Evolutionary conservation across 2,113 vertebrate species (phyloP).

Genomic region (Passerina amoena): DNA sequence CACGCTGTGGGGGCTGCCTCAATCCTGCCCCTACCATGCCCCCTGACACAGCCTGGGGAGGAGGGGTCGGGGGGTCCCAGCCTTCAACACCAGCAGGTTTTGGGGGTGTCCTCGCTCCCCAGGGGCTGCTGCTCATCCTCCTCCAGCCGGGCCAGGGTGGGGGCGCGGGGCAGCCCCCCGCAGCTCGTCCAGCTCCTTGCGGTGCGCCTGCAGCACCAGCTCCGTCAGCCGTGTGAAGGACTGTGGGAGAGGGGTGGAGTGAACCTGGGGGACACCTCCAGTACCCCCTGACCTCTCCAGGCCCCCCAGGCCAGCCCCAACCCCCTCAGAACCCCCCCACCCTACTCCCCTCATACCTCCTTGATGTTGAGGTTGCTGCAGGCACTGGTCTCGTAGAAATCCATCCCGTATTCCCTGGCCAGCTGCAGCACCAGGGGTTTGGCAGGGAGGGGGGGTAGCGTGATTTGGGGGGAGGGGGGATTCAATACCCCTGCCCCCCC

Average conservation of each 20-base stretch:
- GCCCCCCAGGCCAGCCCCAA: neutral
- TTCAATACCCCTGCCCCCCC: neutral
- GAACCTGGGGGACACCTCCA: neutral
- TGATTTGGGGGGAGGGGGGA: neutral
- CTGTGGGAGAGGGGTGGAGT: slow-evolving; percentile 57
- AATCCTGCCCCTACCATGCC: neutral
- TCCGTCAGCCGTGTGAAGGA: slow-evolving; percentile 93
- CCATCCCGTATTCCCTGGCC: slow-evolving; percentile 94
- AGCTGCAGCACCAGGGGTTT: slow-evolving; percentile 76
- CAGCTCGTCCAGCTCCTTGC: slow-evolving; percentile 91
- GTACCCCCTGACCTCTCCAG: neutral
- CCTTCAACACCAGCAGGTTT: slow-evolving; percentile 92
- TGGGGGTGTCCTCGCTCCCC: slow-evolving; percentile 70
- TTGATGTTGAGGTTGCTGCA: slow-evolving; percentile 95
- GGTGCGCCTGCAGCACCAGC: slow-evolving; percentile 91
- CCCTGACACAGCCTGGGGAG: neutral
- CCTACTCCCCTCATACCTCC: slow-evolving; percentile 77
- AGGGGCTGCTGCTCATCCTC: slow-evolving; percentile 84
- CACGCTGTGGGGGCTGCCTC: neutral
- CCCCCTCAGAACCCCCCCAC: neutral
- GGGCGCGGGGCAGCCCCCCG: slow-evolving; percentile 72
- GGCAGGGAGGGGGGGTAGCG: neutral
- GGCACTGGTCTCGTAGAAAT: slow-evolving; percentile 99
- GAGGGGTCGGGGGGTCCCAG: neutral
- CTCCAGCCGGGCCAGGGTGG: slow-evolving; percentile 85